Evolutionary conservation across 2,113 vertebrate genomes (phyloP).

Genomic region (Danio rerio): GRCz12tu NC_133183.1:17755001-17755500

Average conservation of each 20-base stretch:
- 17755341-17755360: not conserved
- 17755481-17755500: not conserved
- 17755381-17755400: slow-evolving; percentile 9
- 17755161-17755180: slow-evolving; percentile 44
- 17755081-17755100: slow-evolving; percentile 61
- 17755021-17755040: slow-evolving; percentile 59
- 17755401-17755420: slow-evolving; percentile 7
- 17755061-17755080: slow-evolving; percentile 49
- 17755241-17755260: slow-evolving; percentile 14
- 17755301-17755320: slow-evolving; percentile 18
- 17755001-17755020: slow-evolving; percentile 60
- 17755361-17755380: slow-evolving; percentile 14
- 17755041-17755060: slow-evolving; percentile 56
- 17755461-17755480: not conserved
- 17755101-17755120: slow-evolving; percentile 56
- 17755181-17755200: slow-evolving; percentile 19
- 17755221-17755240: slow-evolving; percentile 24
- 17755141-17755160: slow-evolving; percentile 23
- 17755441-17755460: not conserved
- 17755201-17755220: slow-evolving; percentile 16
- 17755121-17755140: slow-evolving; percentile 47
- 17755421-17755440: not conserved
- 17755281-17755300: not conserved
- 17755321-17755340: slow-evolving; percentile 23
- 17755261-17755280: not conserved